Evolutionary conservation across 2,888 invertebrate genomes (phyloP).

Genomic region (Lepidochrysops patricia): DNA sequence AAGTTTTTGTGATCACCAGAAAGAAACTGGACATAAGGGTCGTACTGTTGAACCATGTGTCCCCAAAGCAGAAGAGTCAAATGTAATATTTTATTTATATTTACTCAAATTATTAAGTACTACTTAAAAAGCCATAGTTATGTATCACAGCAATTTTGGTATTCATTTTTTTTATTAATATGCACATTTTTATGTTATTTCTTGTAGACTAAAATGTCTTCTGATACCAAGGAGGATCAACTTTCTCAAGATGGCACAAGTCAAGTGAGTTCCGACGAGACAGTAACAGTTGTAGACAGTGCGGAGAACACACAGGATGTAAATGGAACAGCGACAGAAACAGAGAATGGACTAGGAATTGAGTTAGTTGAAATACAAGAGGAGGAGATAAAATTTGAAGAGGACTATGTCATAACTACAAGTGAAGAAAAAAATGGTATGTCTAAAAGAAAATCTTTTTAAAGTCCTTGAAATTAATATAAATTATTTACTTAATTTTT

Average conservation of each 20-base stretch:
- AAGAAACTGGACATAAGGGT: constrained; percentile 55
- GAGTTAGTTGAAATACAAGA: constrained; percentile 4
- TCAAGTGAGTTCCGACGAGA: background rate
- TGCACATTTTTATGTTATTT: too few relatives aligned
- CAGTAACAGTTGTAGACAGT: background rate
- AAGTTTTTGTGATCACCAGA: constrained; percentile 73
- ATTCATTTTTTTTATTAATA: too few relatives aligned
- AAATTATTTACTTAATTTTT: background rate
- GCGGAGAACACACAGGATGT: background rate
- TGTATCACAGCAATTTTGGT: too few relatives aligned
- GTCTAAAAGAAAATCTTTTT: background rate
- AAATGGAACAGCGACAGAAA: background rate
- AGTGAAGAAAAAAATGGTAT: constrained; percentile 6
- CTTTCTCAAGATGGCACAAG: background rate
- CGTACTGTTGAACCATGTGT: background rate
- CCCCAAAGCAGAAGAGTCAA: background rate
- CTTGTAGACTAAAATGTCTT: background rate
- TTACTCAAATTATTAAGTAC: too few relatives aligned
- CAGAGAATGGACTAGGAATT: background rate
- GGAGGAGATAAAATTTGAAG: background rate
- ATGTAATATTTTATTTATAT: background rate
- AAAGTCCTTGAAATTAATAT: background rate
- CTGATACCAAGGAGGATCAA: background rate
- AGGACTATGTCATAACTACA: background rate
- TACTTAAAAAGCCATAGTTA: background rate